These are phyloP conservation scores for Meloidogyne hapla DNA, from an alignment of 1,140 invertebrate genomes.

Conservation along the genomic window DNA sequence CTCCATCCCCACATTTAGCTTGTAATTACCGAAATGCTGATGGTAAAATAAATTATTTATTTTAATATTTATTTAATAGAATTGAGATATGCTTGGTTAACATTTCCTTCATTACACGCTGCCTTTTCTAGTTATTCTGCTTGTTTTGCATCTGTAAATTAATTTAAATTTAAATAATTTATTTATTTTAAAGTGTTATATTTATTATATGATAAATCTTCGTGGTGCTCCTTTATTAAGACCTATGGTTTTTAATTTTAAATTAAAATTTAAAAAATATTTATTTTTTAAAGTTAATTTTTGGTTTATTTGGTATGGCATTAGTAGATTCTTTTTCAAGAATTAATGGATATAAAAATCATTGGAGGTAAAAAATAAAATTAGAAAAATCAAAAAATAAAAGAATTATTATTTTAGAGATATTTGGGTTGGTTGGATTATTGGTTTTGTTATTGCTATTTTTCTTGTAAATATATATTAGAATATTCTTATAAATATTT, in stretches of 20 bases:
- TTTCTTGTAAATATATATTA: constrained; percentile 49
- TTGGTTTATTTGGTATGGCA: constrained; percentile 62
- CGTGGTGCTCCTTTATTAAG: constrained; percentile 61
- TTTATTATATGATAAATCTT: constrained; percentile 64
- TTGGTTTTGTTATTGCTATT: constrained; percentile 56
- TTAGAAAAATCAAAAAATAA: not conserved
- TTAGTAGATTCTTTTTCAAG: constrained; percentile 62
- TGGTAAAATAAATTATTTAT: not conserved
- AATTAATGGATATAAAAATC: constrained; percentile 64
- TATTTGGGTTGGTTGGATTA: constrained; percentile 64
- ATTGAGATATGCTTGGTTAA: constrained; percentile 63
- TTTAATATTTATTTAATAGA: constrained; percentile 42
- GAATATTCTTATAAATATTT: constrained; percentile 2
- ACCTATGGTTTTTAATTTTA: constrained; percentile 38
- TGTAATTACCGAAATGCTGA: constrained; percentile 52
- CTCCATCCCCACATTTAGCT: constrained; percentile 62
- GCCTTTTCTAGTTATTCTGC: constrained; percentile 61
- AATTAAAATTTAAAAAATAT: not conserved
- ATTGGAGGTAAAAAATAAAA: constrained; percentile 50
- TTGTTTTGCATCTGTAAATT: constrained; percentile 60
- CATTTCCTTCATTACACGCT: constrained; percentile 62
- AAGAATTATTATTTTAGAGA: constrained; percentile 48
- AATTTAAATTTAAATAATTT: constrained; percentile 19
- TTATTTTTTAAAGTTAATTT: constrained; percentile 47
- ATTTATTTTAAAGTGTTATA: constrained; percentile 52